Percentiles rank a stretch among this genome's conserved stretches.
Evolutionary conservation across 2,113 vertebrate species (phyloP).

Genomic region (Apteryx owenii): DNA sequence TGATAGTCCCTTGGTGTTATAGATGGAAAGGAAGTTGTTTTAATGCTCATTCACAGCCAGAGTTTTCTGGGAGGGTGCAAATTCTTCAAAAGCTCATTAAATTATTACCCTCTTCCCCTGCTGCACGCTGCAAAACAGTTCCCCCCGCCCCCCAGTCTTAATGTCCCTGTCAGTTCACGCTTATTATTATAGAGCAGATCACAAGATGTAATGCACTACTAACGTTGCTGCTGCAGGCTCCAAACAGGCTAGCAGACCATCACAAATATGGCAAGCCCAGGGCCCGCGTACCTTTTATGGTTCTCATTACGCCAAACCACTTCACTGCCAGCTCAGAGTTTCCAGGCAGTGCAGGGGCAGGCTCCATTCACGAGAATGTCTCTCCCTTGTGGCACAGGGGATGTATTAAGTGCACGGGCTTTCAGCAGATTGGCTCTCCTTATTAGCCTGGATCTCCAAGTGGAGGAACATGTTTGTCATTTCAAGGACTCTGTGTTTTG

Average conservation of each 20-base stretch:
- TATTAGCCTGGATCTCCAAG: not conserved
- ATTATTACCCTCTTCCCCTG: not conserved
- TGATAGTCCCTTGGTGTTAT: not conserved
- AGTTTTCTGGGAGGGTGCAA: conserved; percentile 24
- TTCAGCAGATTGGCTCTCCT: not conserved
- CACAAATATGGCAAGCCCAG: conserved; percentile 35
- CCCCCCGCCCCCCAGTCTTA: not conserved
- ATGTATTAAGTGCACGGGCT: not conserved
- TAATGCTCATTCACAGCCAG: not conserved
- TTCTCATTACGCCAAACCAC: not conserved
- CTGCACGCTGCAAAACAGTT: not conserved
- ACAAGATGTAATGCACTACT: not conserved
- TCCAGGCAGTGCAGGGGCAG: not conserved
- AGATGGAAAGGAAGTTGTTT: not conserved
- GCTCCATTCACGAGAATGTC: not conserved
- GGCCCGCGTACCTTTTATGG: conserved; percentile 28
- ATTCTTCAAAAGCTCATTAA: conserved; percentile 44
- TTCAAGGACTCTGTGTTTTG: conserved; percentile 29
- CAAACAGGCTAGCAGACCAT: not conserved
- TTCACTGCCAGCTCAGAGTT: conserved; percentile 25
- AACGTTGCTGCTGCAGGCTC: not conserved
- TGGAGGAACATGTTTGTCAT: not conserved
- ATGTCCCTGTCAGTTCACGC: not conserved
- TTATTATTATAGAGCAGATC: not conserved
- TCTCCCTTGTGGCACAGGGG: not conserved